Evolutionary conservation across 1,140 invertebrate species (phyloP).

Genomic region (Aporrectodea caliginosa): DNA sequence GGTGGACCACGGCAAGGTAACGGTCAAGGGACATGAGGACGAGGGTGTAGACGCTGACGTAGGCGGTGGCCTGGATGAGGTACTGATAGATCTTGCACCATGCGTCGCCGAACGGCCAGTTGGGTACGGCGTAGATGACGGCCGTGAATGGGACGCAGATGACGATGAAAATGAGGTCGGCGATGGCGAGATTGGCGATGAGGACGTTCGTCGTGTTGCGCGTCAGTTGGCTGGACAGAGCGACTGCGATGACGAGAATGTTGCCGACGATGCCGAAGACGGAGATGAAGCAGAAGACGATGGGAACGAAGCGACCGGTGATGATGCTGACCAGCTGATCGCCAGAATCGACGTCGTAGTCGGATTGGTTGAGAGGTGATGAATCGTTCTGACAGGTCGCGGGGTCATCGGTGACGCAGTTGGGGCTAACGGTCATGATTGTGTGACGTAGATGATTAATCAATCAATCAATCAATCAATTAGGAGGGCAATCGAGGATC

Average conservation of each 20-base stretch:
- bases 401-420: too few relatives aligned
- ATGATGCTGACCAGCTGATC: too few relatives aligned
- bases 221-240: constrained; percentile 2
- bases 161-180: constrained; percentile 88
- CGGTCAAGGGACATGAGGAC: constrained; percentile 93
- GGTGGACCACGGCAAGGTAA: constrained; percentile 90
- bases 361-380: too few relatives aligned
- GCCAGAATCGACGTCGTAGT: too few relatives aligned
- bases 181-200: constrained; percentile 77
- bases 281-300: constrained; percentile 16
- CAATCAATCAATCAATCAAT: too few relatives aligned
- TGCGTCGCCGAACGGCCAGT: constrained; percentile 82
- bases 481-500: too few relatives aligned
- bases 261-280: constrained; percentile 14
- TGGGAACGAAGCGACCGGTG: constrained; percentile 7
- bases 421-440: too few relatives aligned
- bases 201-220: constrained; percentile 73
- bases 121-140: constrained; percentile 51
- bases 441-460: too few relatives aligned
- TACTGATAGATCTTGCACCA: constrained; percentile 88
- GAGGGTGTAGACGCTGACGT: constrained; percentile 87
- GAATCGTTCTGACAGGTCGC: too few relatives aligned
- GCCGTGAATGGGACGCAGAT: constrained; percentile 79
- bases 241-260: constrained; percentile 9
- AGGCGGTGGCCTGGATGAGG: constrained; percentile 71